A percentile compares a stretch with the other conserved stretches of the same genome.
Conservation (phyloP, 1,140 invertebrate species). For the Drosophila nigromelanica region DNA sequence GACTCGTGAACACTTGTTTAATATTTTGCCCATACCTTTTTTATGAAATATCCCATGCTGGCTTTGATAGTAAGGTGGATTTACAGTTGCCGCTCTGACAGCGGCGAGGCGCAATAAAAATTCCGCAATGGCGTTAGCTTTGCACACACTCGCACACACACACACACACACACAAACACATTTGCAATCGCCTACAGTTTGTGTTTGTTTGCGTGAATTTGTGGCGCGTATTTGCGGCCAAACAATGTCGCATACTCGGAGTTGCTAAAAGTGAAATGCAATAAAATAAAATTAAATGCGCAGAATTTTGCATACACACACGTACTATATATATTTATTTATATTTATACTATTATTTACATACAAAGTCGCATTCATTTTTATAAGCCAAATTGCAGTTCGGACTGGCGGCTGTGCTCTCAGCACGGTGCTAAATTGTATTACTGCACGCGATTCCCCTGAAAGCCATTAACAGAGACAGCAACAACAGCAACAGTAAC, state of each 20-base stretch:
- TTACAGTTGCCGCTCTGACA: constrained; percentile 54
- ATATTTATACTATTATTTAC: constrained; percentile 47
- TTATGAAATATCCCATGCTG: constrained; percentile 75
- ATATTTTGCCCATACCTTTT: constrained; percentile 35
- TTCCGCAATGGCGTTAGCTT: constrained; percentile 73
- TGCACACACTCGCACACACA: constrained; percentile 29
- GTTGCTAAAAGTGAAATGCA: constrained; percentile 58
- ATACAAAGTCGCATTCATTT: constrained; percentile 41
- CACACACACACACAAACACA: constrained; percentile 9
- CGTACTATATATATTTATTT: constrained; percentile 1
- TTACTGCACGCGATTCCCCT: constrained; percentile 77
- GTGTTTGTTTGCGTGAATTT: constrained; percentile 47
- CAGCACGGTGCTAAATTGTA: constrained; percentile 63
- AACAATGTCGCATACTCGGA: constrained; percentile 58
- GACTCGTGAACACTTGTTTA: not conserved
- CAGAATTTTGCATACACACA: constrained; percentile 38
- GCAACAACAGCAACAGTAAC: constrained; percentile 18
- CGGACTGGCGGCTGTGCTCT: constrained; percentile 14
- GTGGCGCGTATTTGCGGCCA: constrained; percentile 53
- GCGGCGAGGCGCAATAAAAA: constrained; percentile 74
- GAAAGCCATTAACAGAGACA: constrained; percentile 73
- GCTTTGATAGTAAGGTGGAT: constrained; percentile 50
- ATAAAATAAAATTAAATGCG: constrained; percentile 77
- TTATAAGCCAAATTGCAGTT: constrained; percentile 37
- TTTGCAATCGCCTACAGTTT: too few relatives aligned